Conservation (phyloP, 2,797 vertebrate species). For the Hydrophis major region DNA sequence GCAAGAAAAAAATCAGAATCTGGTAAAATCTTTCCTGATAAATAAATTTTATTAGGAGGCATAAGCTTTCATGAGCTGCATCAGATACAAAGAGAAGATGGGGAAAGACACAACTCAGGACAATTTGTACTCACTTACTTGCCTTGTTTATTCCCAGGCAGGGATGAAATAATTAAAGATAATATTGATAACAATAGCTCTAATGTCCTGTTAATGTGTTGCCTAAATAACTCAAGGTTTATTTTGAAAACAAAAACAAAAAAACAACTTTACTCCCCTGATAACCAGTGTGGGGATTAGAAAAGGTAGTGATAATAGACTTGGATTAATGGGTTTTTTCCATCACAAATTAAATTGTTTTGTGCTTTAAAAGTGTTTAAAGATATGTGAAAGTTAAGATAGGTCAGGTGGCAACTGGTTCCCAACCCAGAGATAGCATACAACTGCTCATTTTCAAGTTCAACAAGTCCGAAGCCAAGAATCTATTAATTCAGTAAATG, state of each 20-base stretch:
- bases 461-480: background rate
- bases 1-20: background rate
- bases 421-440: background rate
- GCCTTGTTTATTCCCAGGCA: background rate
- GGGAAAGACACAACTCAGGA: background rate
- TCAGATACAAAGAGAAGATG: background rate
- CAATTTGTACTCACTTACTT: background rate
- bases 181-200: background rate
- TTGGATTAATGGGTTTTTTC: background rate
- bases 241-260: background rate
- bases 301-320: background rate
- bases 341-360: background rate
- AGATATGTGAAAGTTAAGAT: background rate
- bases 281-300: background rate
- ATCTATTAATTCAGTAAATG: background rate
- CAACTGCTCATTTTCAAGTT: background rate
- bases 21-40: background rate
- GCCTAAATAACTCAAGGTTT: background rate
- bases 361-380: background rate
- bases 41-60: background rate
- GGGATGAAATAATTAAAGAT: background rate
- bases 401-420: background rate
- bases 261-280: background rate
- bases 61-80: background rate
- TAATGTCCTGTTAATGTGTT: background rate